Conservation (phyloP, 2,888 invertebrate species). For the Ornithoptera alexandrae region DNA sequence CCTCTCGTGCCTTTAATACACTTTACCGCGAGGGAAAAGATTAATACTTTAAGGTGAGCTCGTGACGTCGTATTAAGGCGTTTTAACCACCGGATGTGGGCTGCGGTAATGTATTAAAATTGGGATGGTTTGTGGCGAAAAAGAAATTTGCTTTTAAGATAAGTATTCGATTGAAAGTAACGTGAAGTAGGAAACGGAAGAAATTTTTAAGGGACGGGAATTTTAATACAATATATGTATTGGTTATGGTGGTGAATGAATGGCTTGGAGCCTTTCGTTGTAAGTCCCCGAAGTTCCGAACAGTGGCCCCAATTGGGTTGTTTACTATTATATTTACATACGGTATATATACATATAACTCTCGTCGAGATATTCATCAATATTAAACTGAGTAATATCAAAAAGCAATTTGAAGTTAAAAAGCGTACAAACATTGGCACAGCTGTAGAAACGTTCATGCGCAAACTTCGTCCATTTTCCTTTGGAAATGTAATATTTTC, state of each 20-base stretch:
- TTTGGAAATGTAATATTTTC: constrained; percentile 7
- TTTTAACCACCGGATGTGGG: constrained; percentile 7
- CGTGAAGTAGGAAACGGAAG: not conserved
- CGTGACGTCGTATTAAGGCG: constrained; percentile 6
- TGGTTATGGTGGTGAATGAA: no score
- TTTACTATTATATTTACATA: no score
- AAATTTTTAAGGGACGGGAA: not conserved
- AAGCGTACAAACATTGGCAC: not conserved
- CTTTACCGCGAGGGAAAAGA: constrained; percentile 4
- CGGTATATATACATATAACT: not conserved
- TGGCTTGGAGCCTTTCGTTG: no score
- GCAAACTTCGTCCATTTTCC: constrained; percentile 8
- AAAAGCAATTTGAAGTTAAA: not conserved
- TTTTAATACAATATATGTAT: no score
- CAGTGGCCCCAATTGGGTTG: no score
- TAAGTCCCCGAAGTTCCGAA: no score
- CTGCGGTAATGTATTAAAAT: constrained; percentile 20
- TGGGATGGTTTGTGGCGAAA: constrained; percentile 8
- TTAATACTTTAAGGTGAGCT: constrained; percentile 8
- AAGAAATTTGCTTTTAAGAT: constrained; percentile 4
- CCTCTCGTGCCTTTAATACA: constrained; percentile 9
- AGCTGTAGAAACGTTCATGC: not conserved
- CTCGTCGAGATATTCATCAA: not conserved
- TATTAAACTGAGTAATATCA: not conserved
- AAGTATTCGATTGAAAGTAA: not conserved